phyloP scores from a whole-genome alignment of 2,888 invertebrate species.

The Nymphalis c-album region DNA sequence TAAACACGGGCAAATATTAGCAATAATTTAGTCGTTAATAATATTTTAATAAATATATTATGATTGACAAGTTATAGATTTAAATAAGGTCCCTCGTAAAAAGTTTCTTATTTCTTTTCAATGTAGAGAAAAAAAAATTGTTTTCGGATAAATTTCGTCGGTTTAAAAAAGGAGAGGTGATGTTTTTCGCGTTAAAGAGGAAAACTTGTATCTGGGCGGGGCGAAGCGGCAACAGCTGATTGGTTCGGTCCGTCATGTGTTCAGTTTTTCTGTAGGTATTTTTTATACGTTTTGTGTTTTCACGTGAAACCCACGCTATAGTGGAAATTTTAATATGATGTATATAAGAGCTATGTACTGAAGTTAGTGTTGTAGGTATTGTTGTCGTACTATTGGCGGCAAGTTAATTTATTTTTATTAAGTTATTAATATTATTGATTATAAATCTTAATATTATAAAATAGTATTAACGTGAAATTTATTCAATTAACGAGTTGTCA shows the following conservation, averaged over 20 bases:
- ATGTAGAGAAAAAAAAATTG: neutral
- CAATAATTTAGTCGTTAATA: neutral
- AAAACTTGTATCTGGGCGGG: constrained; percentile 74
- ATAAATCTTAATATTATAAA: too few species aligned
- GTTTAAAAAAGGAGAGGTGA: constrained; percentile 42
- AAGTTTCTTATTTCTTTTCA: neutral
- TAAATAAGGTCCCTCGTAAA: neutral
- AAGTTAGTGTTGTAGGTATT: constrained; percentile 7
- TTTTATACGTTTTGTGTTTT: constrained; percentile 45
- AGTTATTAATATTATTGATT: too few species aligned
- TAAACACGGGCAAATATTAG: too few species aligned
- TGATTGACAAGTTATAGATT: neutral
- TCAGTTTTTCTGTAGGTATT: constrained; percentile 77
- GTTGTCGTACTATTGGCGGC: neutral
- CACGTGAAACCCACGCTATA: constrained; percentile 33
- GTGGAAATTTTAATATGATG: constrained; percentile 38
- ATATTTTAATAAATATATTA: neutral
- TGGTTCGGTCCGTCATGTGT: constrained; percentile 70
- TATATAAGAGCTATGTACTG: constrained; percentile 27
- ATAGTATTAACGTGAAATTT: too few species aligned
- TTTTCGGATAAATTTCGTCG: constrained; percentile 17
- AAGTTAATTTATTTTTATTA: too few species aligned
- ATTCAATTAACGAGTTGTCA: too few species aligned
- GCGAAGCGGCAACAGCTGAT: constrained; percentile 75
- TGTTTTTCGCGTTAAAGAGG: constrained; percentile 71